Evolutionary conservation across 2,888 invertebrate genomes (phyloP).

Genomic region (Stenichneumon culpator): DNA sequence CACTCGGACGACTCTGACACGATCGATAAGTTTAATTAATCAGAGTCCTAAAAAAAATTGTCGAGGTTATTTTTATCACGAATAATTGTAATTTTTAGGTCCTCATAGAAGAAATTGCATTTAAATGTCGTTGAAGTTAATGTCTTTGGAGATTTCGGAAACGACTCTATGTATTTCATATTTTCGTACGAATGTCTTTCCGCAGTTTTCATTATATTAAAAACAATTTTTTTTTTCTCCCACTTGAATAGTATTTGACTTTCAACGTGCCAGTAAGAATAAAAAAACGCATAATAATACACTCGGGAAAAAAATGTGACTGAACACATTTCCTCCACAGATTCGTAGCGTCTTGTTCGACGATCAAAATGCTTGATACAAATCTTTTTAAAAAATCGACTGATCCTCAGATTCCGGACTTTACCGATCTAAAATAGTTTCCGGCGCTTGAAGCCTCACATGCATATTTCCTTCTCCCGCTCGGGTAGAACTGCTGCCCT

Average conservation of each 20-base stretch:
- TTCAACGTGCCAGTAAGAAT: too few relatives aligned
- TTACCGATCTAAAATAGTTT: constrained; percentile 6
- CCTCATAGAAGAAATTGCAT: not conserved
- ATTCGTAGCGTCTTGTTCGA: not conserved
- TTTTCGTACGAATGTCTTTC: not conserved
- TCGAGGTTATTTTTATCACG: too few relatives aligned
- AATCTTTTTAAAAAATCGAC: not conserved
- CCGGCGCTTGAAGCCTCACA: not conserved
- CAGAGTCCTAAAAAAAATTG: not conserved
- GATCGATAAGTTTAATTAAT: not conserved
- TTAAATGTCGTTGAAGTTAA: not conserved
- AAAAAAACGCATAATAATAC: too few relatives aligned
- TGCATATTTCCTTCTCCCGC: not conserved
- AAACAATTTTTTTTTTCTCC: not conserved
- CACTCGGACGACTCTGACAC: not conserved
- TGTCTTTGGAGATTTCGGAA: too few relatives aligned
- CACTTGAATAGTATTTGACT: too few relatives aligned
- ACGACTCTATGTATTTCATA: not conserved
- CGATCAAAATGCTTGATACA: not conserved
- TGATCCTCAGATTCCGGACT: not conserved
- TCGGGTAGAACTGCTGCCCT: not conserved
- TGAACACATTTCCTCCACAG: not conserved
- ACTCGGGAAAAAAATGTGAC: too few relatives aligned
- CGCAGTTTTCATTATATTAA: not conserved
- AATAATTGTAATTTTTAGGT: not conserved